Percentiles rank a stretch among this genome's conserved stretches.
phyloP scores from a whole-genome alignment of 2,888 invertebrate species.

The Geophilus truncorum region DNA sequence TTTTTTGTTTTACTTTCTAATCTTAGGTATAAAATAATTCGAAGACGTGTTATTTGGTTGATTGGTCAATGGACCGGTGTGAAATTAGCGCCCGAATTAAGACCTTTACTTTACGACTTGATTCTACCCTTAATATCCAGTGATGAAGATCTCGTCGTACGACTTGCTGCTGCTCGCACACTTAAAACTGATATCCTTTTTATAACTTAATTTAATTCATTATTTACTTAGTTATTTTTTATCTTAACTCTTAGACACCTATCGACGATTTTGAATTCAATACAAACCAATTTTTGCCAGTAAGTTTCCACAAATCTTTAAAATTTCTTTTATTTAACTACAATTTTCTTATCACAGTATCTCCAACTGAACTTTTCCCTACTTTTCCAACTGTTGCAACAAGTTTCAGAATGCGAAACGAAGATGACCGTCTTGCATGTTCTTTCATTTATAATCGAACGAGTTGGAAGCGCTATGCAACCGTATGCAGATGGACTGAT shows the following conservation, averaged over 20 bases:
- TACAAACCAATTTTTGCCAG: slow-evolving; percentile 73
- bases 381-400: slow-evolving; percentile 76
- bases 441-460: slow-evolving; percentile 80
- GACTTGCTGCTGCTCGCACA: slow-evolving; percentile 78
- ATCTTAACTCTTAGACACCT: slow-evolving; percentile 46
- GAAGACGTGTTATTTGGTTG: slow-evolving; percentile 77
- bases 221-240: slow-evolving; percentile 19
- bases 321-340: background rate
- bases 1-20: background rate
- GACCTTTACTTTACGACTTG: slow-evolving; percentile 70
- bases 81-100: slow-evolving; percentile 68
- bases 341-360: slow-evolving; percentile 50
- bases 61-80: slow-evolving; percentile 67
- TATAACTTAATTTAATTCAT: slow-evolving; percentile 10
- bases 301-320: slow-evolving; percentile 42
- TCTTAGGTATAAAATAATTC: slow-evolving; percentile 69
- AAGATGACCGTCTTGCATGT: slow-evolving; percentile 69
- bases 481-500: slow-evolving; percentile 65
- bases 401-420: slow-evolving; percentile 85
- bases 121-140: slow-evolving; percentile 63
- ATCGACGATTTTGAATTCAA: slow-evolving; percentile 92
- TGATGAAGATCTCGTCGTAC: slow-evolving; percentile 83
- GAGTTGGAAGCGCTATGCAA: slow-evolving; percentile 69
- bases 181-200: slow-evolving; percentile 61
- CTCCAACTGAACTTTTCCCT: slow-evolving; percentile 71